Conservation (phyloP, 2,888 invertebrate genomes). For the Periphyllus acericola region DNA sequence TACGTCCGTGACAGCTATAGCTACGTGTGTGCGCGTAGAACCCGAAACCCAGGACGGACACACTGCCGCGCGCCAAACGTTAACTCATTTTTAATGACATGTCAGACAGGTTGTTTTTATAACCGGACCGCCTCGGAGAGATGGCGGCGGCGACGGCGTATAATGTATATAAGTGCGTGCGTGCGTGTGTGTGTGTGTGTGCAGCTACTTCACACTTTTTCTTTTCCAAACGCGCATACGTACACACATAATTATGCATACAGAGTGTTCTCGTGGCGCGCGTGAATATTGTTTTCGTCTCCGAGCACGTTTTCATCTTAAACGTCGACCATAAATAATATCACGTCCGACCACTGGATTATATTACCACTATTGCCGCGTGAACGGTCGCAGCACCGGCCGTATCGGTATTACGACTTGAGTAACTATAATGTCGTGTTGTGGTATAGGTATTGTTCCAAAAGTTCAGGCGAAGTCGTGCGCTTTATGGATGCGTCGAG, state of each 20-base stretch:
- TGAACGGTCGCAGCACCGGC: too few species aligned
- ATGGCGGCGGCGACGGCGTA: neutral
- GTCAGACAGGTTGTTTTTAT: slow-evolving; percentile 62
- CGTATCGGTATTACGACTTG: too few species aligned
- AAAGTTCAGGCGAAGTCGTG: too few species aligned
- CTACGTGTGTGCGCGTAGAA: neutral
- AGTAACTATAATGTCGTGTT: too few species aligned
- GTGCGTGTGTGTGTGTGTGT: neutral
- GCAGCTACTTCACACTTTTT: slow-evolving; percentile 20
- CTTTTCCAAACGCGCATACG: neutral
- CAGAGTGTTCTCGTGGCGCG: neutral
- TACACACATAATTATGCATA: too few species aligned
- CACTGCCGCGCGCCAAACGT: slow-evolving; percentile 44
- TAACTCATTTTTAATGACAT: slow-evolving; percentile 61
- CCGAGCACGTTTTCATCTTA: neutral
- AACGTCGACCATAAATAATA: too few species aligned
- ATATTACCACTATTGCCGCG: too few species aligned
- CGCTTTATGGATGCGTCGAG: too few species aligned
- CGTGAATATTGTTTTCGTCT: neutral
- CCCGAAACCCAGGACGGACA: neutral
- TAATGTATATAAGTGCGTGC: slow-evolving; percentile 2
- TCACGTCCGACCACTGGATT: too few species aligned
- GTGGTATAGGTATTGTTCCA: too few species aligned
- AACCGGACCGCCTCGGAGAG: slow-evolving; percentile 56
- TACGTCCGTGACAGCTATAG: neutral